Conservation (phyloP, 2,113 vertebrate species). For the Trematocara variabile region DNA sequence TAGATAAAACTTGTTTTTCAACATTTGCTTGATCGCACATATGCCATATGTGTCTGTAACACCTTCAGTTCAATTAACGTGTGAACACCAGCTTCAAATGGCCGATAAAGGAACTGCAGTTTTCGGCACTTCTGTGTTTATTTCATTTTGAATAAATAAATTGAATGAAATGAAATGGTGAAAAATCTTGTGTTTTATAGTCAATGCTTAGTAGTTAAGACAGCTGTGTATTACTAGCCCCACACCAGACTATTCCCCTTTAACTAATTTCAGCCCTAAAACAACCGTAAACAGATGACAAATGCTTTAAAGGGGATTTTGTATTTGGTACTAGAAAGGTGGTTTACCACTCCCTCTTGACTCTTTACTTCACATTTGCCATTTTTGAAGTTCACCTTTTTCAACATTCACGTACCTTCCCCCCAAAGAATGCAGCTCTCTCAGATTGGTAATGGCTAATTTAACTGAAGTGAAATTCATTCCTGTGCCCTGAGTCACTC, state of each 20-base stretch:
- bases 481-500: slow-evolving; percentile 6
- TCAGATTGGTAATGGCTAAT: slow-evolving; percentile 18
- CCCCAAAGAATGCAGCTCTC: background rate
- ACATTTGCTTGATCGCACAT: background rate
- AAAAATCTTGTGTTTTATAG: background rate
- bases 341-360: background rate
- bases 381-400: background rate
- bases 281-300: background rate
- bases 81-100: background rate
- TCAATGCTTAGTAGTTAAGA: background rate
- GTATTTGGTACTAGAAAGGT: background rate
- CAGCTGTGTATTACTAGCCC: background rate
- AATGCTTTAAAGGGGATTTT: background rate
- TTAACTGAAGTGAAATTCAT: slow-evolving; percentile 1
- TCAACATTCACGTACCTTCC: background rate
- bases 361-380: background rate
- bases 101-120: background rate
- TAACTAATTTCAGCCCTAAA: background rate
- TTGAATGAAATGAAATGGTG: background rate
- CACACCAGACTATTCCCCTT: background rate
- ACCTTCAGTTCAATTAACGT: background rate
- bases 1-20: background rate
- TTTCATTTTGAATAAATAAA: background rate
- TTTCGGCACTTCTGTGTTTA: background rate
- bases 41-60: background rate